Percentiles rank a stretch among this genome's conserved stretches.
Evolutionary conservation across 2,113 vertebrate genomes (phyloP).

Genomic region (Amblyopsis rosae): DNA sequence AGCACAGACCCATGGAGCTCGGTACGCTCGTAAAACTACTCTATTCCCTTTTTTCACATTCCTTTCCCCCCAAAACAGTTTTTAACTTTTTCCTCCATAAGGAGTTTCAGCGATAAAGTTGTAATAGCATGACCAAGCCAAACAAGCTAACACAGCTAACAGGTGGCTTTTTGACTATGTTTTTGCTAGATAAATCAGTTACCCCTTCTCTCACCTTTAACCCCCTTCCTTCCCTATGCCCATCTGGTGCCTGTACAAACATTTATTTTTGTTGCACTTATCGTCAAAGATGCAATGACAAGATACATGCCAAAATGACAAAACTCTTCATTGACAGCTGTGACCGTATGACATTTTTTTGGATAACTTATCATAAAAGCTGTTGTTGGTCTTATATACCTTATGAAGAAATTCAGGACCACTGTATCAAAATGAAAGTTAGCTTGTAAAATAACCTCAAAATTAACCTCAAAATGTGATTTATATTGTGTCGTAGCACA

Average conservation of each 20-base stretch:
- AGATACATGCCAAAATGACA: slow-evolving; percentile 31
- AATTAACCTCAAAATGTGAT: slow-evolving; percentile 61
- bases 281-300: slow-evolving; percentile 32
- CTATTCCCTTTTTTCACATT: slow-evolving; percentile 50
- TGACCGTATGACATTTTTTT: slow-evolving; percentile 50
- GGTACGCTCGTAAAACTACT: slow-evolving; percentile 89
- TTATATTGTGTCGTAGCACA: slow-evolving; percentile 68
- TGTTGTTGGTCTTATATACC: slow-evolving; percentile 55
- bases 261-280: slow-evolving; percentile 55
- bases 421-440: slow-evolving; percentile 65
- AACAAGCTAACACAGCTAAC: slow-evolving; percentile 13
- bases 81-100: slow-evolving; percentile 26
- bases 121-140: slow-evolving; percentile 11
- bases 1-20: slow-evolving; percentile 94
- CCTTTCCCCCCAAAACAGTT: slow-evolving; percentile 45
- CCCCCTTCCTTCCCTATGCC: slow-evolving; percentile 39
- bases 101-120: slow-evolving; percentile 7
- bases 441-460: slow-evolving; percentile 76
- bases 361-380: slow-evolving; percentile 44
- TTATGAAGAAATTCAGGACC: slow-evolving; percentile 62
- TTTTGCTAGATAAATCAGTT: slow-evolving; percentile 29
- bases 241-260: slow-evolving; percentile 39
- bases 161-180: slow-evolving; percentile 30
- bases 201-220: slow-evolving; percentile 32
- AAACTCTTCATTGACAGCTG: slow-evolving; percentile 59